phyloP scores from a whole-genome alignment of 2,888 invertebrate species.

The Asteroscopus sphinx region DNA sequence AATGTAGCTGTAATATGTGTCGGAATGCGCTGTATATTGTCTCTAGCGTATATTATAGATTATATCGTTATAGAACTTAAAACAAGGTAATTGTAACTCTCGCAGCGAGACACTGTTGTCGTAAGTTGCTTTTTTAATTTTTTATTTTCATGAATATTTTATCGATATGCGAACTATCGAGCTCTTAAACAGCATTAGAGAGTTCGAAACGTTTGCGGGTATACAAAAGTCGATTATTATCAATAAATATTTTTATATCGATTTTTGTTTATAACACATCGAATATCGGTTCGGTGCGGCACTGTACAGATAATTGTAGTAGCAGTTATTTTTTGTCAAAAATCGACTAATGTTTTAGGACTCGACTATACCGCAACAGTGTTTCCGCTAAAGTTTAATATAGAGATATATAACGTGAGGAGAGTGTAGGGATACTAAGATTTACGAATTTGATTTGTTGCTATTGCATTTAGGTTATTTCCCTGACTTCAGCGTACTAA shows the following conservation, averaged over 20 bases:
- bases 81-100: slow-evolving; percentile 63
- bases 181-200: slow-evolving; percentile 25
- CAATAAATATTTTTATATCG: slow-evolving; percentile 53
- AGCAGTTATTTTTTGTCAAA: slow-evolving; percentile 37
- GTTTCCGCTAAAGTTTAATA: slow-evolving; percentile 67
- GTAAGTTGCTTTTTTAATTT: slow-evolving; percentile 45
- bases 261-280: slow-evolving; percentile 53
- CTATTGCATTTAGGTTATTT: slow-evolving; percentile 63
- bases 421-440: slow-evolving; percentile 68
- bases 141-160: slow-evolving; percentile 52
- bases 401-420: slow-evolving; percentile 67
- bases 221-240: slow-evolving; percentile 49
- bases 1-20: slow-evolving; percentile 72
- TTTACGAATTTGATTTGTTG: slow-evolving; percentile 59
- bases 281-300: slow-evolving; percentile 39
- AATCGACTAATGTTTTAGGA: slow-evolving; percentile 52
- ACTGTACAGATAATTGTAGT: slow-evolving; percentile 51
- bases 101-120: slow-evolving; percentile 71
- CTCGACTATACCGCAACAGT: slow-evolving; percentile 66
- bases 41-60: slow-evolving; percentile 75
- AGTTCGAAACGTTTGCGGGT: slow-evolving; percentile 33
- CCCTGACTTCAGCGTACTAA: slow-evolving; percentile 12
- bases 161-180: slow-evolving; percentile 37
- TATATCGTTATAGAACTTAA: slow-evolving; percentile 76
- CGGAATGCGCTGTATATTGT: slow-evolving; percentile 77